Evolutionary conservation across 1,140 invertebrate species (phyloP).

Genomic region (Antheraea mylitta): DNA sequence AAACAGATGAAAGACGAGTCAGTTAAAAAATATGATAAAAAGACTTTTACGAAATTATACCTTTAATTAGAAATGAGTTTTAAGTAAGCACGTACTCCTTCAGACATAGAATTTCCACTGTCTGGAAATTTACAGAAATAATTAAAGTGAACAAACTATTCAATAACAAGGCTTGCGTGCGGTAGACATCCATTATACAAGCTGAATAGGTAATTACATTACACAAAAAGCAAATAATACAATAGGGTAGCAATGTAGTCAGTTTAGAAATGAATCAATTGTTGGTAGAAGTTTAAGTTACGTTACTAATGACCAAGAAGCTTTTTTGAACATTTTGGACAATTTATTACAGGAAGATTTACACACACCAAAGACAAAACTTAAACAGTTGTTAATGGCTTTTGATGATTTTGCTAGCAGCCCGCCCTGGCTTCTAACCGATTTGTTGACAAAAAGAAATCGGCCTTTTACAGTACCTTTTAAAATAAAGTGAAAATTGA

Average conservation of each 20-base stretch:
- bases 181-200: neutral
- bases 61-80: neutral
- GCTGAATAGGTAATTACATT: constrained; percentile 1
- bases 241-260: neutral
- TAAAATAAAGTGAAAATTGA: too few relatives aligned
- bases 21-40: too few relatives aligned
- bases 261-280: neutral
- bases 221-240: neutral
- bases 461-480: too few relatives aligned
- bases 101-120: neutral
- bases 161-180: neutral
- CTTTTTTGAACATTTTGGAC: too few relatives aligned
- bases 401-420: too few relatives aligned
- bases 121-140: neutral
- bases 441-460: too few relatives aligned
- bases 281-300: neutral
- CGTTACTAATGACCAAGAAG: neutral
- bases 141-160: neutral
- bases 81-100: neutral
- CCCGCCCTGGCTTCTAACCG: too few relatives aligned
- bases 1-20: too few relatives aligned
- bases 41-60: too few relatives aligned
- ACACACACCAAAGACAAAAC: too few relatives aligned
- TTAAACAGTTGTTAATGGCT: too few relatives aligned
- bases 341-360: too few relatives aligned